phyloP scores from a whole-genome alignment of 2,888 invertebrate species.

The Erebia aethiops region DNA sequence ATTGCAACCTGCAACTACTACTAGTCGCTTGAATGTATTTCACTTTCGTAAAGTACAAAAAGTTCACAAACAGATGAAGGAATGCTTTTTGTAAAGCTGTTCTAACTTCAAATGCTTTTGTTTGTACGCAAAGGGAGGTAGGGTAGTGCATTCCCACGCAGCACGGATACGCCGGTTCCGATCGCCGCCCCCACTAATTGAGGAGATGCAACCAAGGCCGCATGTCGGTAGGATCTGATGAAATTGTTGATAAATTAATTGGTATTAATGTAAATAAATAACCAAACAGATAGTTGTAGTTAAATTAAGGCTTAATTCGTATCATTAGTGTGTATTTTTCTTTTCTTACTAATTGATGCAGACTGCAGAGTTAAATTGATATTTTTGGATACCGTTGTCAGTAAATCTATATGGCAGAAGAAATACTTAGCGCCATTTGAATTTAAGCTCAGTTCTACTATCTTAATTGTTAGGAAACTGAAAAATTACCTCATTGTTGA shows the following conservation, averaged over 20 bases:
- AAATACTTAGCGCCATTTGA: too few species aligned
- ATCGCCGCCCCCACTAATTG: conserved; percentile 77
- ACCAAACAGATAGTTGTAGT: neutral
- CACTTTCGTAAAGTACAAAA: conserved; percentile 10
- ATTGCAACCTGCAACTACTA: conserved; percentile 13
- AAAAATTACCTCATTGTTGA: too few species aligned
- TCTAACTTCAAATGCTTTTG: conserved; percentile 39
- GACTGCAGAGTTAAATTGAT: neutral
- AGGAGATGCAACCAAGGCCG: conserved; percentile 61
- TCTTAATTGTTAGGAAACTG: too few species aligned
- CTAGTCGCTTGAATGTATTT: conserved; percentile 7
- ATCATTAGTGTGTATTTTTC: neutral
- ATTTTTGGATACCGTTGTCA: neutral
- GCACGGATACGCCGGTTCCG: conserved; percentile 72
- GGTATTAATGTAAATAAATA: conserved; percentile 15
- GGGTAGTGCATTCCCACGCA: conserved; percentile 68
- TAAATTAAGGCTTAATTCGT: neutral
- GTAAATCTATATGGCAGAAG: too few species aligned
- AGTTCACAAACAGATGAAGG: conserved; percentile 26
- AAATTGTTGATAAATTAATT: conserved; percentile 21
- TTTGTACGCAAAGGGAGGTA: conserved; percentile 58
- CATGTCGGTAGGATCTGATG: conserved; percentile 24
- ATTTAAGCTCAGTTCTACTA: too few species aligned
- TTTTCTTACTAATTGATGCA: neutral
- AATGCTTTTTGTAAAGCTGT: conserved; percentile 34